Base-by-base conservation (phyloP, 1,140 invertebrate genomes). In the Dinoponera quadriceps region DNA sequence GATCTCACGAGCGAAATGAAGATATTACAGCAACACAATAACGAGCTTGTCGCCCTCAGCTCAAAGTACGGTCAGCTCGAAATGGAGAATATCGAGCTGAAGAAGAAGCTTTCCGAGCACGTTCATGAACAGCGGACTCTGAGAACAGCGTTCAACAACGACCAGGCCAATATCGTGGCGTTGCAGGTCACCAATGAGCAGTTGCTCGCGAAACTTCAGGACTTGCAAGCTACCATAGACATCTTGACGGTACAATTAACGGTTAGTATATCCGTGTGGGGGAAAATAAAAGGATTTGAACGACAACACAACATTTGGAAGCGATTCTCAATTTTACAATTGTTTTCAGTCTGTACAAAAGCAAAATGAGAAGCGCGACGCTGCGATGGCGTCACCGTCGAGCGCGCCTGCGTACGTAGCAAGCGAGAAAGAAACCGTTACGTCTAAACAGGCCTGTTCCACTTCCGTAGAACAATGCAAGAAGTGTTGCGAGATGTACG, bases 21-120 rank as follows among this genome's bases (percentile, higher is more conserved):
- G 60, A 89, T 91, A 38, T 57, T 94, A 7, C 92, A 94, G 20
- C 90, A 94, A n/a, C 92, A 94, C 55, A 94, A 94, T 49, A 88
- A 78, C 7, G 93, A 94, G 59, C 82, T 94, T 5, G 84, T 93
- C 0, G 55, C 68, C 0, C 55, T 92, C 0, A 94, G 91, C 38
- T 90, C 90, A 0, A 92, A 92, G 38, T 91, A 90, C 20, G 86
- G 83, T 2, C 82, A 90, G 68, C 55, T 93, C 0, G 94, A 94
- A 68, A 60, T 87, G 1, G 93, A 94, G 16, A 94, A 94, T 86
- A 48, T 82, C 0, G 92, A 94, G 22, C 63, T 94, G 59, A 94
- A 90, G 60, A 89, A 87, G 5, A 93, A 91, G 57, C 44, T 94
- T 5, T 86, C 85, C 3, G 90, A 94, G 11, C 90, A 92, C 25